These are phyloP conservation scores for Melanostoma scalare DNA, from an alignment of 2,888 invertebrate species.

Conservation along the genomic window DNA sequence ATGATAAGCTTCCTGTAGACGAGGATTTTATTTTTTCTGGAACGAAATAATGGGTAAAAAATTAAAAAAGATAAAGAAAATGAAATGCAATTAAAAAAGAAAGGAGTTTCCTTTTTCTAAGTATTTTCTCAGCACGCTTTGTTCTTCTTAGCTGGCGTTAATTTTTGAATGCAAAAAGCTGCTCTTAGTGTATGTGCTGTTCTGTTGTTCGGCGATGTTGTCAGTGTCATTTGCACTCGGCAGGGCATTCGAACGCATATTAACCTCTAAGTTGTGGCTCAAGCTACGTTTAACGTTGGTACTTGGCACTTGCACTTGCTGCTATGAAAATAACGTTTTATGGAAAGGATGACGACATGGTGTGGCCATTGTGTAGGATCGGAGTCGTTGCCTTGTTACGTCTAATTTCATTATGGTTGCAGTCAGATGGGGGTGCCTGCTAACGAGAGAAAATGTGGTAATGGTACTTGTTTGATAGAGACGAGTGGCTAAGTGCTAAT, in stretches of 20 bases:
- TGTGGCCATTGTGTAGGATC: not conserved
- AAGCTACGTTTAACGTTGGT: conserved; percentile 15
- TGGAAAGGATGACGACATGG: conserved; percentile 2
- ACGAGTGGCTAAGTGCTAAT: conserved; percentile 14
- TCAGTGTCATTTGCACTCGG: conserved; percentile 38
- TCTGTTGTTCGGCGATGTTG: conserved; percentile 18
- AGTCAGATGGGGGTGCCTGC: conserved; percentile 38
- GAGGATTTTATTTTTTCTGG: conserved; percentile 9
- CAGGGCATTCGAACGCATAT: conserved; percentile 35
- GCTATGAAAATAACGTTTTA: conserved; percentile 7
- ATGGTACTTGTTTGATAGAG: conserved; percentile 12
- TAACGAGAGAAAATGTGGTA: conserved; percentile 37
- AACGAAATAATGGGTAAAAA: conserved; percentile 34
- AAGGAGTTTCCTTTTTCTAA: not conserved
- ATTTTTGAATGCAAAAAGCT: conserved; percentile 33
- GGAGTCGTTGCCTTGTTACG: conserved; percentile 20
- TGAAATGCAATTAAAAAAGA: conserved; percentile 39
- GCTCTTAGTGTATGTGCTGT: conserved; percentile 4
- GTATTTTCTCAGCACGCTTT: conserved; percentile 20
- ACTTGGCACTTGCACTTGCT: conserved; percentile 22
- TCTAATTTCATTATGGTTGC: conserved; percentile 48
- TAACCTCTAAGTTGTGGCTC: conserved; percentile 49
- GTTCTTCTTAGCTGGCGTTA: conserved; percentile 17
- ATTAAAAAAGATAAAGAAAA: conserved; percentile 16
- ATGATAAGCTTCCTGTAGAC: conserved; percentile 43